A percentile compares a stretch with the other conserved stretches of the same genome.
Evolutionary conservation across 1,140 invertebrate genomes (phyloP).

Genomic region (Caenorhabditis brenneri): DNA sequence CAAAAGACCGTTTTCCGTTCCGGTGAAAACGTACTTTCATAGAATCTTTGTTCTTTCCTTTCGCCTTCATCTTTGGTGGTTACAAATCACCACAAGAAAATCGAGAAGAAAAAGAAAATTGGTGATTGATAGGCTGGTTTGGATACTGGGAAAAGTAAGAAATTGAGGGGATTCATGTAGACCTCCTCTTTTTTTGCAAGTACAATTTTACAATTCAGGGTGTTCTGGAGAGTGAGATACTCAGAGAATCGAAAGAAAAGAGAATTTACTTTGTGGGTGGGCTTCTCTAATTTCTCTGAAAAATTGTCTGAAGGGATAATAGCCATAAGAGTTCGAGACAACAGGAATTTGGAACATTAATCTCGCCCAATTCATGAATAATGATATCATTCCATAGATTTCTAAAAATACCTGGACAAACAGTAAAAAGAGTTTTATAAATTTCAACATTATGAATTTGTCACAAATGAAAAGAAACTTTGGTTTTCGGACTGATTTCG

Average conservation of each 20-base stretch:
- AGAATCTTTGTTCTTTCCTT: background rate
- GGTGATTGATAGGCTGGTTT: background rate
- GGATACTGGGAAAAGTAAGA: background rate
- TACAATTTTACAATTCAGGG: background rate
- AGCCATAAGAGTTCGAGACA: background rate
- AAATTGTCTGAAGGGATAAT: background rate
- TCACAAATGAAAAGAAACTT: background rate
- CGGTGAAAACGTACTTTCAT: background rate
- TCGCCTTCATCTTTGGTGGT: background rate
- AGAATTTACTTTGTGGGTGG: background rate
- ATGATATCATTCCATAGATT: too few species aligned
- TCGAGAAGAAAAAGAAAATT: background rate
- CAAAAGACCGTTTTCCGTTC: slow-evolving; percentile 1
- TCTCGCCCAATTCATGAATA: background rate
- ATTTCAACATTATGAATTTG: too few species aligned
- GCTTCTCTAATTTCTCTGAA: background rate
- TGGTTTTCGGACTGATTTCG: background rate
- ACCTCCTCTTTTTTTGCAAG: background rate
- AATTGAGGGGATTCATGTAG: background rate
- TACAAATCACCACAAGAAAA: background rate
- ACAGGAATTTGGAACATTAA: background rate
- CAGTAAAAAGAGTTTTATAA: too few species aligned
- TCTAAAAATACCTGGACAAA: too few species aligned
- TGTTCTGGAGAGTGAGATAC: background rate
- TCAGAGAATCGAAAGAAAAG: background rate